Conservation (phyloP, 2,888 invertebrate genomes). For the Orthosia gracilis region DNA sequence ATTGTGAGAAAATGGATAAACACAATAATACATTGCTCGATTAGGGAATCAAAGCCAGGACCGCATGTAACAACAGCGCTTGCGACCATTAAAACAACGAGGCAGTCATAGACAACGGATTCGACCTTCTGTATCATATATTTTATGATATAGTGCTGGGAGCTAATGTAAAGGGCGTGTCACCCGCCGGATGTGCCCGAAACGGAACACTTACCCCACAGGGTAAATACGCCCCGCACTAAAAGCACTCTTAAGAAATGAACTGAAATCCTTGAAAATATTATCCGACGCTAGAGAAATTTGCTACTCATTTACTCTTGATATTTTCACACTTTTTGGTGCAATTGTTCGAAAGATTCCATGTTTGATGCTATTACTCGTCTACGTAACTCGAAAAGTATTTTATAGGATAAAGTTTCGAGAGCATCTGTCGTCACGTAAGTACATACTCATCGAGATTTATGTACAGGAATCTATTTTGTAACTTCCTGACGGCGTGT, state of each 20-base stretch:
- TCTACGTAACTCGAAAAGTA: constrained; percentile 46
- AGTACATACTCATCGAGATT: constrained; percentile 59
- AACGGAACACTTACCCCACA: constrained; percentile 66
- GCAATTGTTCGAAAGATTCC: constrained; percentile 42
- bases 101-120: background rate
- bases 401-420: constrained; percentile 50
- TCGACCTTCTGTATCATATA: constrained; percentile 20
- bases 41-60: background rate
- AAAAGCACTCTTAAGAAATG: constrained; percentile 69
- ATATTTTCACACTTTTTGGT: constrained; percentile 40
- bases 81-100: background rate
- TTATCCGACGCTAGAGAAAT: constrained; percentile 45
- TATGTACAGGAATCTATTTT: constrained; percentile 53
- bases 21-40: background rate
- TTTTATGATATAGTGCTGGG: constrained; percentile 35
- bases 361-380: constrained; percentile 22
- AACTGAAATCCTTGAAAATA: constrained; percentile 63
- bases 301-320: constrained; percentile 37
- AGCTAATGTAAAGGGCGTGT: constrained; percentile 70
- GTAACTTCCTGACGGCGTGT: constrained; percentile 48
- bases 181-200: constrained; percentile 65
- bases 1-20: background rate
- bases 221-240: constrained; percentile 68
- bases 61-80: background rate
- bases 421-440: constrained; percentile 56